Base-by-base conservation (phyloP, 2,888 invertebrate species). In the Agrochola litura region DNA sequence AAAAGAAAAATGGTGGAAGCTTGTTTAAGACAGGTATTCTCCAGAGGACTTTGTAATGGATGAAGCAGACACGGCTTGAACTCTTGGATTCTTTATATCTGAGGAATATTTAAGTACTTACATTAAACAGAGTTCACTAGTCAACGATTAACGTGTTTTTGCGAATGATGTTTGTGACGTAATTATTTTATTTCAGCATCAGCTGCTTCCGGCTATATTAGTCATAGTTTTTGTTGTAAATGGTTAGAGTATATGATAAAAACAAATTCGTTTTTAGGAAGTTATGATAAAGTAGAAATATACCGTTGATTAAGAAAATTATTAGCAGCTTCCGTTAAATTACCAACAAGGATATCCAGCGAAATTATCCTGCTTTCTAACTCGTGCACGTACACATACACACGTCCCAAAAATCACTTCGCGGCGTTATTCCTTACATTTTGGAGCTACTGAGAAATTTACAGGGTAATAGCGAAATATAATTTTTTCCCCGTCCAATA, bases 401-500 rank as follows among this genome's bases (percentile, higher is more conserved):
- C 65, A 78, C 61, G 66, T 74, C 49, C 9, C 46, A 46, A 76
- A 84, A 77, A 82, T 78, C 77, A 64, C 76, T 80, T 61, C 52
- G n/a, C 41, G 58, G 14, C 37, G 63, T 73, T 85, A 77, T 81
- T 70, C 43, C 76, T 74, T 65, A 72, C 63, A 85, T 85, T 83
- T 85, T 60, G 25, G 60, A 71, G 71, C 74, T 78, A 73, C 74
- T 79, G 60, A 52, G 73, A 85, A 83, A 85, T 88, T 84, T 78
- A 77, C 80, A 79, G 73, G 67, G 78, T 86, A 86, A 82, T 87
- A 84, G 80, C 81, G 76, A 85, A 88, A 87, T 88, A 89, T 89
- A 88, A 87, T 89, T 88, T 88, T 86, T 86, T 74, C 81, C 68
- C 79, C 83, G 84, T 89, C 85, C 80, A 89, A 89, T 88, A 89